These are phyloP conservation scores for Hydroisotoma schaefferi DNA, from an alignment of 2,888 invertebrate genomes.

Conservation along the genomic window DNA sequence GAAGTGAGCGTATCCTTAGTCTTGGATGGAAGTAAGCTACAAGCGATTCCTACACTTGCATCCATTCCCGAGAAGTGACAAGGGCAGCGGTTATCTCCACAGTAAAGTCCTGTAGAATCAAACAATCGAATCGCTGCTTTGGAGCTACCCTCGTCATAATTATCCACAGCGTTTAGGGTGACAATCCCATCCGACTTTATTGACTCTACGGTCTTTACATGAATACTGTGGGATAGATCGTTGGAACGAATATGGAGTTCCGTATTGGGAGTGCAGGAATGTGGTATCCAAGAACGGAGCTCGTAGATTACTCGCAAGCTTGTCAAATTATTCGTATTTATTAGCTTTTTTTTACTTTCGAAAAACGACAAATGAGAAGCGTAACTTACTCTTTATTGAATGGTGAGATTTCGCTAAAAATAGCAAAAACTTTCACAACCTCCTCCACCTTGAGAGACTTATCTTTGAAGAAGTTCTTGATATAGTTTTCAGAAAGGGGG, in stretches of 20 bases:
- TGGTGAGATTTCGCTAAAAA: conserved; percentile 20
- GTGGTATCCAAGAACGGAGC: conserved; percentile 21
- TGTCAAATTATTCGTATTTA: not conserved
- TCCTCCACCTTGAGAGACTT: conserved; percentile 14
- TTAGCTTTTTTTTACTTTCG: not conserved
- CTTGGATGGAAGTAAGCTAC: not conserved
- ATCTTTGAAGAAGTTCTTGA: conserved; percentile 15
- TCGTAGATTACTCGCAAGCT: conserved; percentile 20
- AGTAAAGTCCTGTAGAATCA: conserved; percentile 12
- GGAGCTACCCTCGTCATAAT: conserved; percentile 20
- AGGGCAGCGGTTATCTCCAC: conserved; percentile 13
- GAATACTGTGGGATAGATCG: conserved; percentile 17
- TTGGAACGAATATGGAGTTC: not conserved
- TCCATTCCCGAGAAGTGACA: conserved; percentile 12
- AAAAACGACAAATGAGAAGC: not conserved
- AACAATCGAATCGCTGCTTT: conserved; percentile 19
- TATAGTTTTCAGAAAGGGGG: conserved; percentile 16
- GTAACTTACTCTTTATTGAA: conserved; percentile 7
- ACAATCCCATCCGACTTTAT: conserved; percentile 13
- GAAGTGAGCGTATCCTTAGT: not conserved
- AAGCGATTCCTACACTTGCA: conserved; percentile 18
- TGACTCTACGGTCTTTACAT: conserved; percentile 21
- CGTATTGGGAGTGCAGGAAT: conserved; percentile 24
- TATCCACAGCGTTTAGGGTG: conserved; percentile 15
- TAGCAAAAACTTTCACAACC: conserved; percentile 20